Percentiles rank a stretch among this genome's conserved stretches.
These are phyloP conservation scores for Sipha maydis DNA, from an alignment of 2,888 invertebrate species.

Conservation along the genomic window DNA sequence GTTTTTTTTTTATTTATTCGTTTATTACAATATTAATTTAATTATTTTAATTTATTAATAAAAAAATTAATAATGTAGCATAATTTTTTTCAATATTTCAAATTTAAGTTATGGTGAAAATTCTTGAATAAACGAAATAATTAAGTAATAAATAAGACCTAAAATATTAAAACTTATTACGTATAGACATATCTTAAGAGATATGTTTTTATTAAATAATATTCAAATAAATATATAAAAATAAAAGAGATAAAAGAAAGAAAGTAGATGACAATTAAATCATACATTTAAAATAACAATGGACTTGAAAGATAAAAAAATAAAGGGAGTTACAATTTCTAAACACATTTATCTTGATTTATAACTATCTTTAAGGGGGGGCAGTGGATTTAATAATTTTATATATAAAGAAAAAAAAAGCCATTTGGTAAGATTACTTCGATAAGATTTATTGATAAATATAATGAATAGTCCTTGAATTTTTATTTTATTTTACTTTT, in stretches of 20 bases:
- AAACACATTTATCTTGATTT: constrained; percentile 44
- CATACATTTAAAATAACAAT: constrained; percentile 26
- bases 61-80: too few species aligned
- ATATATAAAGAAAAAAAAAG: not conserved
- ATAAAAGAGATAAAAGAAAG: not conserved
- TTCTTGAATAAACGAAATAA: too few species aligned
- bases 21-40: too few species aligned
- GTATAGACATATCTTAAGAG: too few species aligned
- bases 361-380: constrained; percentile 1
- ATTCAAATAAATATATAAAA: not conserved
- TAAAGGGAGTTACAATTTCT: not conserved
- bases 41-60: too few species aligned
- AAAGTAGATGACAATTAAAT: constrained; percentile 20
- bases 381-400: constrained; percentile 25
- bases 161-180: not conserved
- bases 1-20: too few species aligned
- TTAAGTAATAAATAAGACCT: too few species aligned
- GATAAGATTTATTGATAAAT: constrained; percentile 26
- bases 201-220: not conserved
- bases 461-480: not conserved
- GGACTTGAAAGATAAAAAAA: not conserved
- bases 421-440: constrained; percentile 32
- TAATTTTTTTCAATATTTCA: too few species aligned
- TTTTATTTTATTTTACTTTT: too few species aligned
- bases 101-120: too few species aligned